A percentile compares a stretch with the other conserved stretches of the same genome.
Conservation (phyloP, 2,797 vertebrate species). For the Clarias pachynema region DNA sequence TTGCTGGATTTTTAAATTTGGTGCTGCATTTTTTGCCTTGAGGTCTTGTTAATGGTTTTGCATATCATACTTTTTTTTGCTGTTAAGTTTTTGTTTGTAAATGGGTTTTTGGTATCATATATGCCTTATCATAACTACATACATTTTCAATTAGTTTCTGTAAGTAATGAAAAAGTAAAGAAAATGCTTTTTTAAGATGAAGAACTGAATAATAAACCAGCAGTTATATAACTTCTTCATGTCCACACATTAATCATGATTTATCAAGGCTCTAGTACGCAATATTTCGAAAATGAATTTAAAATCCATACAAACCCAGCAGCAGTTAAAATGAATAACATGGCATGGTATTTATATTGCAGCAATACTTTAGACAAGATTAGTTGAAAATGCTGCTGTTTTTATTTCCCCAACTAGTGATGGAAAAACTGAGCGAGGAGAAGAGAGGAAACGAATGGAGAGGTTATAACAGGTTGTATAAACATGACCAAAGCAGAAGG, state of each 20-base stretch:
- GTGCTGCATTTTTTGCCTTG: background rate
- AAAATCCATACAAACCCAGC: background rate
- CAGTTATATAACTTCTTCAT: background rate
- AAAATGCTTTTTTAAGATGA: background rate
- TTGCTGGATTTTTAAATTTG: background rate
- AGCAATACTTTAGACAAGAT: slow-evolving; percentile 3
- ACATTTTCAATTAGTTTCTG: background rate
- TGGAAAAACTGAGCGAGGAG: slow-evolving; percentile 44
- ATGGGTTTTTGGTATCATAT: background rate
- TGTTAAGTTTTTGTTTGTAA: background rate
- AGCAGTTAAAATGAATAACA: background rate
- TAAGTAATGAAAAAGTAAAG: background rate
- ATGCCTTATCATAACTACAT: background rate
- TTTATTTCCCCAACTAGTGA: slow-evolving; percentile 72
- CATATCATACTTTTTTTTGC: background rate
- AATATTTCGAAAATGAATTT: background rate
- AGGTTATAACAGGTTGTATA: slow-evolving; percentile 59
- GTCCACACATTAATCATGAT: too few species aligned
- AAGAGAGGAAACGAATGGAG: slow-evolving; percentile 15
- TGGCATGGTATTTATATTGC: background rate
- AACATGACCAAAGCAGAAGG: slow-evolving; percentile 72
- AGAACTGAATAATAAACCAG: background rate
- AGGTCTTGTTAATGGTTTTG: background rate
- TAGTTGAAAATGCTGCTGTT: background rate
- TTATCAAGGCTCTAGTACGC: background rate